phyloP scores from a whole-genome alignment of 2,113 vertebrate species.

The rabbit (Oryctolagus cuniculus) region DNA sequence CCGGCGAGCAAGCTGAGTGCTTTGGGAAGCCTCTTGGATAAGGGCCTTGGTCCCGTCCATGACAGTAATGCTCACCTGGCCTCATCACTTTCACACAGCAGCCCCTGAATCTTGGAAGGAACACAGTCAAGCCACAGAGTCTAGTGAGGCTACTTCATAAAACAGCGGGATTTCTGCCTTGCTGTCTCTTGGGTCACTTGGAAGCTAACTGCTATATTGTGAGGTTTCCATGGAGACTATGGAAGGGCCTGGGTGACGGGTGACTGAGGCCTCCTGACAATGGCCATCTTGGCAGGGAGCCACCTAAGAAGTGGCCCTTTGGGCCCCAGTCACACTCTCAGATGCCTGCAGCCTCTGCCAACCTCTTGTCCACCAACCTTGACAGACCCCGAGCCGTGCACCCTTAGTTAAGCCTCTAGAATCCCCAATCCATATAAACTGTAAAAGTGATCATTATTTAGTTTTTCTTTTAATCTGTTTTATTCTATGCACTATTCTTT shows the following conservation, averaged over 20 bases:
- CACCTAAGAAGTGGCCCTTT: background rate
- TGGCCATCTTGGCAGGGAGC: background rate
- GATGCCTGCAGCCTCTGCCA: background rate
- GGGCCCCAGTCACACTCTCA: background rate
- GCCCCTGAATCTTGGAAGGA: background rate
- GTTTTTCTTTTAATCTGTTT: background rate
- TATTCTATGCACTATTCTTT: background rate
- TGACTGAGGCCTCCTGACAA: background rate
- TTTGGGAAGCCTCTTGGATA: background rate
- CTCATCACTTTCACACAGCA: background rate
- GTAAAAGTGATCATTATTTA: slow-evolving; percentile 1
- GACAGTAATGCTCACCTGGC: background rate
- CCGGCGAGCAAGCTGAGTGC: background rate
- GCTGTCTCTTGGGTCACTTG: background rate
- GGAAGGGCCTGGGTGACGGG: background rate
- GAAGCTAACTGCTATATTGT: background rate
- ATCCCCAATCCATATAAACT: slow-evolving; percentile 14
- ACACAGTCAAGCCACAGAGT: background rate
- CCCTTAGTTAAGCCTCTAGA: background rate
- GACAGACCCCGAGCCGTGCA: background rate
- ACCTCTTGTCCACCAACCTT: background rate
- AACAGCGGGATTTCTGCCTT: slow-evolving; percentile 6
- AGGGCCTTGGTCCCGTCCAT: background rate
- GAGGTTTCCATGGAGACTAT: background rate
- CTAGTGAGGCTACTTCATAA: background rate